Conservation (phyloP, 1,140 invertebrate genomes). For the Halyomorpha halys region DNA sequence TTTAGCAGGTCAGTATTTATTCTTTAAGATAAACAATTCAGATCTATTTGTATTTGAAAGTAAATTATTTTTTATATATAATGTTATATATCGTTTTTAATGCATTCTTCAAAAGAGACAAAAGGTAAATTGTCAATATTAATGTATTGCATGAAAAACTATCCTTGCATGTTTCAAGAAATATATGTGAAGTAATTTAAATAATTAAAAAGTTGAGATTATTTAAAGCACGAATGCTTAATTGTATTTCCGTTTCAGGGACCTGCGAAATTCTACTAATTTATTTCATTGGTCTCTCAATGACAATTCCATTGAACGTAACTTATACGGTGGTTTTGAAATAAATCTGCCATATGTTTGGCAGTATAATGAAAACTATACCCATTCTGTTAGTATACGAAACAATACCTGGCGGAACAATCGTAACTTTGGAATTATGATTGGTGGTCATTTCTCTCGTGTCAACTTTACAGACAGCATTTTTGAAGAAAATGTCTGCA, state of each 20-base stretch:
- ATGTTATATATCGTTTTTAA: background rate
- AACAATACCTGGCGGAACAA: slow-evolving; percentile 83
- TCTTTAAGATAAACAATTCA: background rate
- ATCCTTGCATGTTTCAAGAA: too few species aligned
- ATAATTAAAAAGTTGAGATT: too few species aligned
- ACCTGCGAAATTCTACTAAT: slow-evolving; percentile 85
- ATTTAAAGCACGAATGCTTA: too few species aligned
- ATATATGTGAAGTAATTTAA: too few species aligned
- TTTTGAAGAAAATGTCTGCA: slow-evolving; percentile 78
- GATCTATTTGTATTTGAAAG: background rate
- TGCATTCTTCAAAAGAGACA: background rate
- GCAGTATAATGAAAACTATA: slow-evolving; percentile 90
- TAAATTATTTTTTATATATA: background rate
- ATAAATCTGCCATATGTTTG: slow-evolving; percentile 83
- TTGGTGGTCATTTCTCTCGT: slow-evolving; percentile 84
- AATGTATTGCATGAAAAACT: too few species aligned
- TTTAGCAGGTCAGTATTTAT: slow-evolving; percentile 47
- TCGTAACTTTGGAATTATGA: slow-evolving; percentile 66
- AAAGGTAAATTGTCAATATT: too few species aligned
- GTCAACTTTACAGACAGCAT: slow-evolving; percentile 74
- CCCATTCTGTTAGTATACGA: slow-evolving; percentile 73
- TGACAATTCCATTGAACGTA: slow-evolving; percentile 78
- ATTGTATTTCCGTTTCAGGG: slow-evolving; percentile 41
- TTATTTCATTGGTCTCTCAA: slow-evolving; percentile 86
- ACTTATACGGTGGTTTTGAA: slow-evolving; percentile 71